Evolutionary conservation across 2,888 invertebrate species (phyloP).

Genomic region (Deilephila porcellus): DNA sequence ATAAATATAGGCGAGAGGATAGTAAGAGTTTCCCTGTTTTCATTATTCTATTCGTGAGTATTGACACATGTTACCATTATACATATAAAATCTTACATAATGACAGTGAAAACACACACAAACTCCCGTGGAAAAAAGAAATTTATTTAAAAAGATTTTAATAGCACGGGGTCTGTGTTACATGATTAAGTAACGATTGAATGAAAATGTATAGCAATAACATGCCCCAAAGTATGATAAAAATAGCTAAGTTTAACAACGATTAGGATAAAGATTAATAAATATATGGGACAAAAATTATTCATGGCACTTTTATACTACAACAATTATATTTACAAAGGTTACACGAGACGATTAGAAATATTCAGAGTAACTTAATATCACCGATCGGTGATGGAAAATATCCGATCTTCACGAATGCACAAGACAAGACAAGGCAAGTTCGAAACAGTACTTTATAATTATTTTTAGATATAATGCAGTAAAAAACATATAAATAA

Average conservation of each 20-base stretch:
- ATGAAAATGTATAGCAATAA: not conserved
- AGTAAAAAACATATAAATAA: conserved; percentile 1
- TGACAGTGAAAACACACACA: not conserved
- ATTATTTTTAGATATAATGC: not conserved
- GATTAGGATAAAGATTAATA: conserved; percentile 47
- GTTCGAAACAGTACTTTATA: conserved; percentile 32
- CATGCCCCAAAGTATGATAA: conserved; percentile 6
- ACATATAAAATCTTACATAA: not conserved
- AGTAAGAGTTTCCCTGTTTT: conserved; percentile 69
- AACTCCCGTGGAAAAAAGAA: not conserved
- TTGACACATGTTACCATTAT: conserved; percentile 19
- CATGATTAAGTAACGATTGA: not conserved
- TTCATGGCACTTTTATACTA: conserved; percentile 54
- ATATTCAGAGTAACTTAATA: conserved; percentile 15
- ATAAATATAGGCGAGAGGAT: conserved; percentile 61
- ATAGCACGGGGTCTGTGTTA: not conserved
- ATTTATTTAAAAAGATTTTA: not conserved
- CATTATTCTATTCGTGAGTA: conserved; percentile 41
- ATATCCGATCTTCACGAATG: conserved; percentile 37
- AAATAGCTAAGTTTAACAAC: conserved; percentile 43
- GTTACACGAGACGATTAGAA: conserved; percentile 9
- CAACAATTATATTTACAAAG: conserved; percentile 35
- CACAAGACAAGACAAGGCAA: conserved; percentile 53
- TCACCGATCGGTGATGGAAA: conserved; percentile 26
- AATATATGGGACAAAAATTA: conserved; percentile 48